These are phyloP conservation scores for Bombycilla garrulus DNA, from an alignment of 2,113 vertebrate genomes.

Conservation along the genomic window DNA sequence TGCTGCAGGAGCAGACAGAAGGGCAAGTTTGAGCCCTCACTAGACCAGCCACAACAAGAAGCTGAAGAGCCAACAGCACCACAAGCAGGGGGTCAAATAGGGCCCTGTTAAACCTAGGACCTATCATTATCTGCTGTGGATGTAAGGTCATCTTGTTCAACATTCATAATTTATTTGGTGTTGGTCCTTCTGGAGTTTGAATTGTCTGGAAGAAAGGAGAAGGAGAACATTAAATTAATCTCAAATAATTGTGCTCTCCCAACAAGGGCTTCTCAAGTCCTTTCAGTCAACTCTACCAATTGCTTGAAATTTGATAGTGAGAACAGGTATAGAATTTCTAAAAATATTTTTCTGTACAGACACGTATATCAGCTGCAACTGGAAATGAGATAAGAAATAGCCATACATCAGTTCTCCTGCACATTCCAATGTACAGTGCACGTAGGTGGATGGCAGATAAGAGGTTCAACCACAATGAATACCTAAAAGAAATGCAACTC, in stretches of 20 bases:
- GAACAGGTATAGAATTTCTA: not conserved
- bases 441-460: not conserved
- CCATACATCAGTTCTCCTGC: not conserved
- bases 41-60: slow-evolving; percentile 95
- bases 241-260: not conserved
- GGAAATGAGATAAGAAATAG: not conserved
- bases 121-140: slow-evolving; percentile 99
- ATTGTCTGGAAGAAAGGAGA: slow-evolving; percentile 72
- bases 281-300: not conserved
- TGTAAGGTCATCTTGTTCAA: slow-evolving; percentile 99
- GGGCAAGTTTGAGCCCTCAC: slow-evolving; percentile 98
- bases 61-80: slow-evolving; percentile 97
- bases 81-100: slow-evolving; percentile 99
- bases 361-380: not conserved
- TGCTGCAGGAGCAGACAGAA: slow-evolving; percentile 97
- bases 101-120: slow-evolving; percentile 99
- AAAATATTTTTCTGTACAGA: not conserved
- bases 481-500: not conserved
- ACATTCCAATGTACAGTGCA: not conserved
- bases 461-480: not conserved
- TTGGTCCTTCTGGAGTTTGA: slow-evolving; percentile 89
- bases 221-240: slow-evolving; percentile 42
- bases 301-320: not conserved
- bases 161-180: slow-evolving; percentile 99
- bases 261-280: not conserved